Base-by-base conservation (phyloP, 2,888 invertebrate species). In the Taenaris catops region DNA sequence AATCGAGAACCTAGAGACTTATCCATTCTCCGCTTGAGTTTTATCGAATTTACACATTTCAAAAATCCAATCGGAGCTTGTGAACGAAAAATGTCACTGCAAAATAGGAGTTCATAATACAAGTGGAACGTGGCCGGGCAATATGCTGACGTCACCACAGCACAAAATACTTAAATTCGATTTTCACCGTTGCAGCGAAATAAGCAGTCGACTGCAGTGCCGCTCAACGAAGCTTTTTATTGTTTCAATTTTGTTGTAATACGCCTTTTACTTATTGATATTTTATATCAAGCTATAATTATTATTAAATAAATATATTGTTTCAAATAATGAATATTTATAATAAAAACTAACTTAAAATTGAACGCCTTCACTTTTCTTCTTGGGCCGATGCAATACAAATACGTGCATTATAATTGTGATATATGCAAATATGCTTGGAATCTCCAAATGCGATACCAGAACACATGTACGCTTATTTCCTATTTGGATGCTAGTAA, bases 1-100 rank as follows among this genome's bases (percentile, higher is more conserved):
- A 37, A 37, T 33, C 32, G 33, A 31, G 33, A 27, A 37, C 33
- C 25, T 28, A 28, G 16, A 39, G 39, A 41, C 39, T 41, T 34
- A 37, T 31, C 32, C 38, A 38, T 44, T 41, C 36, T 36, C 26
- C 28, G 33, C 40, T 38, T 34, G 40, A 40, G 65, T 68, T 74
- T 69, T 75, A 79, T 81, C 72, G 70, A 75, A 78, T 81, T 80
- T 79, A 80, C 79, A 80, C 79, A 75, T 75, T 79, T 74, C 71
- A 67, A 74, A 79, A 80, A 83, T 81, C 71, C 79, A 79, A 80
- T 81, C 73, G 66, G 63, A 55, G 64, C 63, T 63, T 63, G 70
- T 64, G 78, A 76, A 75, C 74, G 80, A 72, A 72, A 80, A 81
- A 78, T 76, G 79, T 80, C 80, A 75, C 63, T 60, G 68, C 36